phyloP scores from a whole-genome alignment of 2,113 vertebrate species.

The Leptobrachium leishanense region DNA sequence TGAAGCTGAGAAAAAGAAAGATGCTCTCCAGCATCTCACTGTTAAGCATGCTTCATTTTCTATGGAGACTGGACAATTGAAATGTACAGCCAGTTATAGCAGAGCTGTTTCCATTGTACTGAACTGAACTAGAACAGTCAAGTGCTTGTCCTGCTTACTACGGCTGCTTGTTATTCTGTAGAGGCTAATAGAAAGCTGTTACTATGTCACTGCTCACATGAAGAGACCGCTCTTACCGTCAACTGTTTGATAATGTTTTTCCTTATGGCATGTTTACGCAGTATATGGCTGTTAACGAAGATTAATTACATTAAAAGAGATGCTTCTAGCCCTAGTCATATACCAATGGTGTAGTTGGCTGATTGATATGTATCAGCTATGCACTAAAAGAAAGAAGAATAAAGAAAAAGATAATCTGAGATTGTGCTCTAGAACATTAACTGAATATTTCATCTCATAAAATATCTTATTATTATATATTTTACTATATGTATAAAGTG shows the following conservation, averaged over 20 bases:
- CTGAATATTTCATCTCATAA: no score
- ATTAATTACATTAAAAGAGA: no score
- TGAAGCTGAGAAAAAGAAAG: constrained; percentile 29
- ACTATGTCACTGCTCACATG: neutral
- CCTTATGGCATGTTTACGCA: neutral
- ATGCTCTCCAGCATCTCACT: constrained; percentile 21
- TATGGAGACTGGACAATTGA: constrained; percentile 26
- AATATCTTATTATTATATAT: no score
- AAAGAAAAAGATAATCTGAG: no score
- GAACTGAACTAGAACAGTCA: constrained; percentile 5
- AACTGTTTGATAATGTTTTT: constrained; percentile 1
- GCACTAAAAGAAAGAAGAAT: no score
- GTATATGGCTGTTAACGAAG: neutral
- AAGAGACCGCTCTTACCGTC: neutral
- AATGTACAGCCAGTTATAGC: constrained; percentile 10
- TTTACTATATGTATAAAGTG: no score
- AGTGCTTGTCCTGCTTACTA: constrained; percentile 5
- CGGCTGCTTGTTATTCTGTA: constrained; percentile 1
- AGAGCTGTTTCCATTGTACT: constrained; percentile 11
- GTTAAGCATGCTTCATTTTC: constrained; percentile 34
- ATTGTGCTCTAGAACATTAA: no score
- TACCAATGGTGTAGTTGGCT: neutral
- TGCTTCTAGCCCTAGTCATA: neutral
- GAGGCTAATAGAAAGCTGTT: constrained; percentile 3
- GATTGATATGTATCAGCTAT: neutral